Percentiles rank a stretch among this genome's conserved stretches.
phyloP scores from a whole-genome alignment of 1,140 invertebrate species.

The Camponotus vicinus region DNA sequence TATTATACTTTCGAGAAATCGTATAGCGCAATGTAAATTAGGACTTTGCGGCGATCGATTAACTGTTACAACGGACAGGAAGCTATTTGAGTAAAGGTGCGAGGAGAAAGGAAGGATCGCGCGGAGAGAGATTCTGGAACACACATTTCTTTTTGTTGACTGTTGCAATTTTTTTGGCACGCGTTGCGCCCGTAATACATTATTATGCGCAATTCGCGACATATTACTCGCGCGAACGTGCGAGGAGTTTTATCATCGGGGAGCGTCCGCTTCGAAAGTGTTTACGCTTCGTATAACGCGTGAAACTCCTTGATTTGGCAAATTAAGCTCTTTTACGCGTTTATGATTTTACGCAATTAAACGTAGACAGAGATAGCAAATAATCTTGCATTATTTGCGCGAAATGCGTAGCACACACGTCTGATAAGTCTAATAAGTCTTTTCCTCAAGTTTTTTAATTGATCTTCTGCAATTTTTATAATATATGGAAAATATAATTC shows the following conservation, averaged over 20 bases:
- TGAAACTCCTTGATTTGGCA: conserved; percentile 48
- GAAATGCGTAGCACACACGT: background rate
- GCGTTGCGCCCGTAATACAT: background rate
- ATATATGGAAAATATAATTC: background rate
- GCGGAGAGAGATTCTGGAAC: too few relatives aligned
- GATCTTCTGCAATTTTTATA: background rate
- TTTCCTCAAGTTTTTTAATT: background rate
- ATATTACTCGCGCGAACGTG: background rate
- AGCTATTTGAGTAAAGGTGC: background rate
- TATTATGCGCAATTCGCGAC: conserved; percentile 31
- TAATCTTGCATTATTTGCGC: background rate
- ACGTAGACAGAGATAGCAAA: conserved; percentile 23
- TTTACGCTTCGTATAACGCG: conserved; percentile 65
- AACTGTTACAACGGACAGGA: conserved; percentile 1
- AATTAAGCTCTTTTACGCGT: conserved; percentile 13
- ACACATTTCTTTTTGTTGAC: background rate
- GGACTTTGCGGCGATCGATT: background rate
- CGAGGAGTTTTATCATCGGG: background rate
- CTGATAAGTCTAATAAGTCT: background rate
- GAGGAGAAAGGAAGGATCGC: conserved; percentile 7
- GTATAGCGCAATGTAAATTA: conserved; percentile 35
- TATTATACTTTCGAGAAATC: conserved; percentile 34
- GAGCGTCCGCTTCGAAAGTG: conserved; percentile 64
- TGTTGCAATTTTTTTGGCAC: background rate
- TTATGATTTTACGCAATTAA: conserved; percentile 19